A percentile compares a stretch with the other conserved stretches of the same genome.
These are phyloP conservation scores for Calameuta pallipes DNA, from an alignment of 2,888 invertebrate species.

Conservation along the genomic window DNA sequence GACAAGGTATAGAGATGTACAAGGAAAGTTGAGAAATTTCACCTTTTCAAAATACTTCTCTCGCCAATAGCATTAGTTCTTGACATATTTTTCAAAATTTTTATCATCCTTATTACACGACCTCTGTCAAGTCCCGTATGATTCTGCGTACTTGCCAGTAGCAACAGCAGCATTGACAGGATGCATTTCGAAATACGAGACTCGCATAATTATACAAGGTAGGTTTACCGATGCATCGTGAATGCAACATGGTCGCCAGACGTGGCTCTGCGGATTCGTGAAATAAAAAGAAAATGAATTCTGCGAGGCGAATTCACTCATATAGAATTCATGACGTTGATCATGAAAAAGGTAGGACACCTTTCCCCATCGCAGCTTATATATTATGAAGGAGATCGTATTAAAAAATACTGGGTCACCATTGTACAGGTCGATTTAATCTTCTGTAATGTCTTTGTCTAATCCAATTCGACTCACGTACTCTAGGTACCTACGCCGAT, in stretches of 20 bases:
- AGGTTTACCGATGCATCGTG: conserved; percentile 41
- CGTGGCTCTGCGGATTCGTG: background rate
- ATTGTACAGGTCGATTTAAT: background rate
- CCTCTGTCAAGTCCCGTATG: background rate
- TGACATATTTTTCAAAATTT: background rate
- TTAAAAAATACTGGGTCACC: background rate
- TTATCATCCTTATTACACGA: background rate
- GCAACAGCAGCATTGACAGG: background rate
- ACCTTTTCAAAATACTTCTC: background rate
- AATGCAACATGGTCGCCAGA: conserved; percentile 27
- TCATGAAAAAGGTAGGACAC: background rate
- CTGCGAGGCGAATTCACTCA: background rate
- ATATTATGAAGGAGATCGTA: background rate
- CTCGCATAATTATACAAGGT: conserved; percentile 42
- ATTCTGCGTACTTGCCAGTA: background rate
- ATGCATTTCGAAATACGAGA: conserved; percentile 30
- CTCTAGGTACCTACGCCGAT: background rate
- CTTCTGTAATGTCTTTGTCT: background rate
- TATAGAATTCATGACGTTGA: background rate
- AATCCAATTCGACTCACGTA: background rate
- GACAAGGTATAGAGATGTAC: background rate
- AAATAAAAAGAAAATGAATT: background rate
- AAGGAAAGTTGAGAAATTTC: background rate
- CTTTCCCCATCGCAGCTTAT: background rate
- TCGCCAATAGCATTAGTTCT: background rate